Conservation (phyloP, 2,113 vertebrate species). For the Corythornis madagascariensis region DNA sequence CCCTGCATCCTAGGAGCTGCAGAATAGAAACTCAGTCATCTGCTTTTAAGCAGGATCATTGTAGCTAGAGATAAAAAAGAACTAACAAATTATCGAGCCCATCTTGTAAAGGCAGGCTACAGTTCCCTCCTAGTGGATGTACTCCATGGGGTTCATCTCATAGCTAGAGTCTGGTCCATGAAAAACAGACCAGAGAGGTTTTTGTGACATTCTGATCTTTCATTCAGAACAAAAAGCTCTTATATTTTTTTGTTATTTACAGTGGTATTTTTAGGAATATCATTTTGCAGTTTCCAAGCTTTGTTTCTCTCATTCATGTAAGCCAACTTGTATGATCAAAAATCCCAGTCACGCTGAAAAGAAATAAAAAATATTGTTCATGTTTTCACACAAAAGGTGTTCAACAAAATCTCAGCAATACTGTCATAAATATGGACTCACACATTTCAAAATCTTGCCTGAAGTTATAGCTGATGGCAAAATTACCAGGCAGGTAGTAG, state of each 20-base stretch:
- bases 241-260: neutral
- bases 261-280: neutral
- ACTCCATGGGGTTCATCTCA: neutral
- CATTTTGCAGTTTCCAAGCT: neutral
- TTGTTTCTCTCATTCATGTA: neutral
- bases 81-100: neutral
- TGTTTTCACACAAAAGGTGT: neutral
- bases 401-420: neutral
- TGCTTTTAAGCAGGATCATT: conserved; percentile 37
- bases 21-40: conserved; percentile 16
- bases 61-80: neutral
- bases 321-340: neutral
- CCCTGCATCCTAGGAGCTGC: neutral
- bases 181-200: neutral
- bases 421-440: neutral
- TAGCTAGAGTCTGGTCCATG: neutral
- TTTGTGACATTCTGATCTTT: neutral
- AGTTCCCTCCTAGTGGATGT: neutral
- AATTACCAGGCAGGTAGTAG: neutral
- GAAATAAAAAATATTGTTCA: neutral
- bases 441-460: neutral
- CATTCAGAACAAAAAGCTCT: neutral
- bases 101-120: neutral
- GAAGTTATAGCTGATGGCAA: neutral
- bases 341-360: neutral